Evolutionary conservation across 30 jellyfish, hydroid and myxozoan genomes (phyloP).

Genomic region (Catostylus mosaicus): DNA sequence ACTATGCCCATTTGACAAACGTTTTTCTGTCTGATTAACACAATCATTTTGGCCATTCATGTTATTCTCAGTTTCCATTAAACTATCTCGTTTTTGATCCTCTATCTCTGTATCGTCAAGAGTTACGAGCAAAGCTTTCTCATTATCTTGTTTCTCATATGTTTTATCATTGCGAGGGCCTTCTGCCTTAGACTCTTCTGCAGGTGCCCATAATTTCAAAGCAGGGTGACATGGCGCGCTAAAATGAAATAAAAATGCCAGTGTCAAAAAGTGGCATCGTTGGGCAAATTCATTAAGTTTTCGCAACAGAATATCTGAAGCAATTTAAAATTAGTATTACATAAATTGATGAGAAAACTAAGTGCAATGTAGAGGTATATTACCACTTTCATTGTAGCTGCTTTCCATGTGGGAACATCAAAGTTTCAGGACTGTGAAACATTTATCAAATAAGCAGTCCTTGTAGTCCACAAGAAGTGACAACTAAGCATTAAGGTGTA

Average conservation of each 20-base stretch:
- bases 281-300: neutral
- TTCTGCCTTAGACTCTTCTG: neutral
- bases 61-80: neutral
- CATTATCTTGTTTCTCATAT: neutral
- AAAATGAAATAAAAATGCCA: neutral
- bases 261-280: neutral
- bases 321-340: too few species aligned
- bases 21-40: too few species aligned
- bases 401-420: too few species aligned
- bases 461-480: too few species aligned
- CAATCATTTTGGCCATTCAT: neutral
- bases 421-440: too few species aligned
- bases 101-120: neutral
- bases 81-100: neutral
- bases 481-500: too few species aligned
- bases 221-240: conserved; percentile 20
- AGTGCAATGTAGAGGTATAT: too few species aligned
- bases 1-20: neutral
- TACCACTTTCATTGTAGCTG: too few species aligned
- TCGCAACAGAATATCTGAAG: too few species aligned
- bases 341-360: too few species aligned
- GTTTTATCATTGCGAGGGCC: neutral
- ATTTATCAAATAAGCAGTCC: too few species aligned
- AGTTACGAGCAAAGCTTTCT: neutral
- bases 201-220: conserved; percentile 20